Evolutionary conservation across 2,113 vertebrate genomes (phyloP).

Genomic region (Thalassoma bifasciatum): DNA sequence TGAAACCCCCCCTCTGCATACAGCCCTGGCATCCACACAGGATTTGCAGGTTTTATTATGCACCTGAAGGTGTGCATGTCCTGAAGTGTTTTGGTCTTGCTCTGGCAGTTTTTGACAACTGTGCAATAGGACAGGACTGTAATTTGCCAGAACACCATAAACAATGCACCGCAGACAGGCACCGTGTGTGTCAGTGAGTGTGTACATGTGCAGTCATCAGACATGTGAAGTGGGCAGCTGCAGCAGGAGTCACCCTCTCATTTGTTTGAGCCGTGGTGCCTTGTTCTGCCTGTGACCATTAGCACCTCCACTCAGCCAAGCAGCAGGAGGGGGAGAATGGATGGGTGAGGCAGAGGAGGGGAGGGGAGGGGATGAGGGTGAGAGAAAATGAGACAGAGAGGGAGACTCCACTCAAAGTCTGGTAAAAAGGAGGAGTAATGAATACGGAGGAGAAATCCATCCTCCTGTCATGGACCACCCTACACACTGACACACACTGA

Average conservation of each 20-base stretch:
- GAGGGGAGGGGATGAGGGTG: neutral
- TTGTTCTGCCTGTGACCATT: slow-evolving; percentile 17
- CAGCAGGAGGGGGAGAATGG: slow-evolving; percentile 28
- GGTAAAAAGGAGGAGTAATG: slow-evolving; percentile 1
- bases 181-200: neutral
- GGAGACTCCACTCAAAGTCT: neutral
- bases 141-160: slow-evolving; percentile 1
- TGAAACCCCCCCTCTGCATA: too few species aligned
- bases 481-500: neutral
- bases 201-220: too few species aligned
- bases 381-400: slow-evolving; percentile 38
- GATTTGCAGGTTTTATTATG: neutral
- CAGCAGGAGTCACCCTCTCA: slow-evolving; percentile 6
- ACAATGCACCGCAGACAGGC: slow-evolving; percentile 1
- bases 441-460: slow-evolving; percentile 32
- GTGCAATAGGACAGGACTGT: neutral
- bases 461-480: slow-evolving; percentile 2
- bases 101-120: neutral
- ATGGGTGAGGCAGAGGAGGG: slow-evolving; percentile 5
- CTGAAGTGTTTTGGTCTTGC: neutral
- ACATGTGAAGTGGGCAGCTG: slow-evolving; percentile 21
- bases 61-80: neutral
- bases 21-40: too few species aligned
- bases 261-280: slow-evolving; percentile 13
- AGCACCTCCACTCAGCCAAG: slow-evolving; percentile 11